Base-by-base conservation (phyloP, 35 echinoderm and acorn worm genomes). In the Apostichopus parvimensis region DNA sequence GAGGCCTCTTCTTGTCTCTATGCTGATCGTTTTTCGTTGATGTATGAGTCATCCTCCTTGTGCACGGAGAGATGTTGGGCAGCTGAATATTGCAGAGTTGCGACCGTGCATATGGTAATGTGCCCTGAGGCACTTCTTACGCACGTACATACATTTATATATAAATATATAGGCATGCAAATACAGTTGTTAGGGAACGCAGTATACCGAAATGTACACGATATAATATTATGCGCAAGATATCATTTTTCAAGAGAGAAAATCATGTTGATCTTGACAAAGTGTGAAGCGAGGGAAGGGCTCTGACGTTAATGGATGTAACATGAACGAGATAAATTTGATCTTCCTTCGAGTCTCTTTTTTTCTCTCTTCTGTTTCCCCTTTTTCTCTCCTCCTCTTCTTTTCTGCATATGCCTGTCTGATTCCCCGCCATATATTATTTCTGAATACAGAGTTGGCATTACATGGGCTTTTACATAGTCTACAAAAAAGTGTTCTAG, bases 1-100 rank as follows among this genome's bases (percentile, higher is more conserved):
- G 13, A 22, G 81, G 81, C 81, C 81, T 84, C 81, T 58, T 84
- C 81, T 24, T 84, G 81, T 84, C 81, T 84, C 58, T 84, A 56
- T 55, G 20, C 53, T 13, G 81, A 56, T 84, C 54, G 55, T 59
- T 59, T 45, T 45, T 58, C 54, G 17, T 59, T 57, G 81, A 84
- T 56, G 34, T 58, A 84, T 84, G 81, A 84, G 56, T 84, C 81
- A 84, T 84, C 81, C 12, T 84, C 14, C 13, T 82, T 55, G 53
- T 4, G 45, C 45, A 52, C 12, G n/a, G 71, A 75, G 71, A 75
- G 71, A 22, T 75, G 13, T 6, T 55, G 52, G 45, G 9, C 15
- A 9, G 79, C 52, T 82, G 79, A 55, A 82, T 82, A 53, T 82
- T 82, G 79, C 79, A 13, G 12, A 0, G 79, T 20, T 20, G 71